These are phyloP conservation scores for Megalonaias nervosa DNA, from an alignment of 1,140 invertebrate species.

Conservation along the genomic window DNA sequence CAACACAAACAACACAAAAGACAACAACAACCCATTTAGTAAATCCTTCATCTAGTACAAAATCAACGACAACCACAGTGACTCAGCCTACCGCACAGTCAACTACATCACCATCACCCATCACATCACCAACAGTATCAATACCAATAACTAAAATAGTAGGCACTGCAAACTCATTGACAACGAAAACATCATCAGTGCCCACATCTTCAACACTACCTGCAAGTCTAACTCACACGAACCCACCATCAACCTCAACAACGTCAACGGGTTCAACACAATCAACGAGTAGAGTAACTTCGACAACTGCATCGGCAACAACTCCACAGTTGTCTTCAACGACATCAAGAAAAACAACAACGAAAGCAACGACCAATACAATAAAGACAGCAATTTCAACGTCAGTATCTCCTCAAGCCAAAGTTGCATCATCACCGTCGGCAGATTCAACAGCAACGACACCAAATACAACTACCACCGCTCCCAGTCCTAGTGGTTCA, in stretches of 20 bases:
- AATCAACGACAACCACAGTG: neutral
- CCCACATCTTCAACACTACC: conserved; percentile 2
- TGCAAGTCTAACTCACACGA: neutral
- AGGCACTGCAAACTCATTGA: neutral
- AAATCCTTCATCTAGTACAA: neutral
- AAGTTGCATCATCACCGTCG: no score
- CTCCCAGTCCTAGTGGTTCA: no score
- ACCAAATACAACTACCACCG: no score
- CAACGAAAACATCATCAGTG: neutral
- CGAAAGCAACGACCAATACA: no score
- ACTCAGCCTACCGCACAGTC: neutral
- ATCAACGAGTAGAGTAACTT: neutral
- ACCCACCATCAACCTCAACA: neutral
- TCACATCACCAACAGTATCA: neutral
- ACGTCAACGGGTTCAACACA: neutral
- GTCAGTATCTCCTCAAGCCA: no score
- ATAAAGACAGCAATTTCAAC: no score
- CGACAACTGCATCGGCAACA: neutral
- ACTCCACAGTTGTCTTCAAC: neutral
- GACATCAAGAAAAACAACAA: neutral
- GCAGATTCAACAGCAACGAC: no score
- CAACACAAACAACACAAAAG: no score
- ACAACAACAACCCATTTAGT: neutral
- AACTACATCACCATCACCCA: neutral
- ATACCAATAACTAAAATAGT: neutral